Percentiles rank a stretch among this genome's conserved stretches.
phyloP scores from a whole-genome alignment of 1,140 invertebrate species.

The Drosophila ercepeae region DNA sequence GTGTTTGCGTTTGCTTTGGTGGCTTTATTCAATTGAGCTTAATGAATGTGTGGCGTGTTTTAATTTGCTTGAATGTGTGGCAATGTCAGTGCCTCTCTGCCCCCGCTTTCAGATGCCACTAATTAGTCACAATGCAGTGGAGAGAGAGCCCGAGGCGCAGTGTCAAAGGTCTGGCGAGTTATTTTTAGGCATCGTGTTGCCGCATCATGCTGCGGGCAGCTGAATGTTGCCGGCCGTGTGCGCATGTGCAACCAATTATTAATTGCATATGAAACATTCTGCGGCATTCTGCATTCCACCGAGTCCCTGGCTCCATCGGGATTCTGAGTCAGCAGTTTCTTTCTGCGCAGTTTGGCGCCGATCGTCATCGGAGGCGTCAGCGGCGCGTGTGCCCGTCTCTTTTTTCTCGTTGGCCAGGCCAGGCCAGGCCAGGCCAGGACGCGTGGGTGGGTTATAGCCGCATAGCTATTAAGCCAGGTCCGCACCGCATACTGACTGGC shows the following conservation, averaged over 20 bases:
- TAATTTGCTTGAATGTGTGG: conserved; percentile 61
- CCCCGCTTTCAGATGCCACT: conserved; percentile 15
- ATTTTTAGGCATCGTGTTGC: conserved; percentile 53
- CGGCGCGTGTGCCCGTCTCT: conserved; percentile 71
- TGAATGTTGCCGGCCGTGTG: conserved; percentile 45
- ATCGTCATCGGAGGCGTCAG: conserved; percentile 70
- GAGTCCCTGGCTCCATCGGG: not conserved
- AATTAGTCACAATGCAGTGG: conserved; percentile 46
- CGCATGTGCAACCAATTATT: conserved; percentile 82
- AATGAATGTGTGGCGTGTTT: conserved; percentile 70
- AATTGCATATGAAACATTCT: conserved; percentile 74
- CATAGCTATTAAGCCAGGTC: not conserved
- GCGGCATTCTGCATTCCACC: conserved; percentile 49
- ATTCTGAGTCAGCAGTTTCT: conserved; percentile 67
- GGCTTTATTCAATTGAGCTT: conserved; percentile 53
- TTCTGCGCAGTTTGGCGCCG: conserved; percentile 57
- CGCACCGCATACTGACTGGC: not conserved
- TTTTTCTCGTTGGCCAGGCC: conserved; percentile 6
- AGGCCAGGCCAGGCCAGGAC: conserved; percentile 1
- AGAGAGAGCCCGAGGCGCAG: conserved; percentile 6
- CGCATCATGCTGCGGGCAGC: conserved; percentile 69
- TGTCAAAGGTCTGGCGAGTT: conserved; percentile 49
- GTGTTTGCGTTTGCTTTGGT: too few relatives aligned
- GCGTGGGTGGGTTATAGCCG: conserved; percentile 1
- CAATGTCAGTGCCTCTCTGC: conserved; percentile 31